Percentiles rank a stretch among this genome's conserved stretches.
These are phyloP conservation scores for Bostrychus sinensis DNA, from an alignment of 2,113 vertebrate genomes.

Conservation along the genomic window DNA sequence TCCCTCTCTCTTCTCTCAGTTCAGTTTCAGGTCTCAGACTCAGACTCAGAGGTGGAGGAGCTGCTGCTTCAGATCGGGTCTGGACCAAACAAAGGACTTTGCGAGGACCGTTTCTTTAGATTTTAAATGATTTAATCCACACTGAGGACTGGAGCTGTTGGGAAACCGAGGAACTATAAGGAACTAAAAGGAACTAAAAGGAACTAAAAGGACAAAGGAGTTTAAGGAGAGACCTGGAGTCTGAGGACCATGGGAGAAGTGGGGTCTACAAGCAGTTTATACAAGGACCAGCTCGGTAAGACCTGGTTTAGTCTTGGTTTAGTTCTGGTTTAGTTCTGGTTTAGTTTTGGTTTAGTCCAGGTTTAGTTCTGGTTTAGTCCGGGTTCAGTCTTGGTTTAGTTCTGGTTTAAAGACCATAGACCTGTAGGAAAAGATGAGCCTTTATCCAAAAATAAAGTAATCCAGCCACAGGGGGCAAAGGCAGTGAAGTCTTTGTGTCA, in stretches of 20 bases:
- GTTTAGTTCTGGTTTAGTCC: not conserved
- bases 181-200: no score
- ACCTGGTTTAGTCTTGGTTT: not conserved
- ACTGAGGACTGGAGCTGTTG: no score
- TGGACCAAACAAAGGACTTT: not conserved
- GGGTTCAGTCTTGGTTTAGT: not conserved
- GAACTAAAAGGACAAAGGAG: no score
- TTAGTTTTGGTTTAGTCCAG: not conserved
- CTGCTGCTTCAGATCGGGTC: not conserved
- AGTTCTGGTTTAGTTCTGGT: not conserved
- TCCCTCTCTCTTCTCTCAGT: no score
- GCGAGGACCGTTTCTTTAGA: not conserved
- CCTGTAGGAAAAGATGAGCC: no score
- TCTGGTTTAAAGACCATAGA: not conserved
- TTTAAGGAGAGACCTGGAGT: not conserved
- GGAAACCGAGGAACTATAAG: no score
- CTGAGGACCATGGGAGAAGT: conserved; percentile 4
- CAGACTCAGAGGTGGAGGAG: not conserved
- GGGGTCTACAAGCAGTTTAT: conserved; percentile 9
- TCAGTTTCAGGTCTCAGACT: not conserved
- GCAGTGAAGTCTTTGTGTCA: no score
- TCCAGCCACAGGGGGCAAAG: no score
- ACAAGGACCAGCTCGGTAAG: not conserved
- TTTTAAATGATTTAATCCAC: no score
- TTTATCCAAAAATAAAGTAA: no score